Conservation (phyloP, 1,140 invertebrate genomes). For the Pseudobourletiella spinata region DNA sequence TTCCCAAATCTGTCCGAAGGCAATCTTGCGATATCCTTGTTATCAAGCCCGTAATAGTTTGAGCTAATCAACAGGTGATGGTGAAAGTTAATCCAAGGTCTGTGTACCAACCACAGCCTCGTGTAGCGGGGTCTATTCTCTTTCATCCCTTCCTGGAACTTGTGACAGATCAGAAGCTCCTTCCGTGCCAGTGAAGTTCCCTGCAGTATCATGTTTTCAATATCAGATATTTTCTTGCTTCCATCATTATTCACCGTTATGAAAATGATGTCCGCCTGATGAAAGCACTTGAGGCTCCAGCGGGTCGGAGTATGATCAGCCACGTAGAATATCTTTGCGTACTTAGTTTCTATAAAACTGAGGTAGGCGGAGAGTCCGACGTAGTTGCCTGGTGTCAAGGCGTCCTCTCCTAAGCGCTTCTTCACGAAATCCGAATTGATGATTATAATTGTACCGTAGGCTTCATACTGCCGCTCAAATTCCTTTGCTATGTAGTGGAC, state of each 20-base stretch:
- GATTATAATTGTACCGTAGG: background rate
- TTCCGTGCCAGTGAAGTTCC: slow-evolving; percentile 15
- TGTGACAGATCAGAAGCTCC: slow-evolving; percentile 19
- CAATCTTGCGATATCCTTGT: background rate
- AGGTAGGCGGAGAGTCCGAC: slow-evolving; percentile 3
- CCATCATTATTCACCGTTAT: background rate
- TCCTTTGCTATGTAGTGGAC: background rate
- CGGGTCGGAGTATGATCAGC: background rate
- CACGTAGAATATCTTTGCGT: slow-evolving; percentile 14
- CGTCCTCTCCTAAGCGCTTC: background rate
- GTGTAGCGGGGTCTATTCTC: background rate
- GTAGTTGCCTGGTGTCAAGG: background rate
- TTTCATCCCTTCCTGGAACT: background rate
- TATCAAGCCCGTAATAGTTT: background rate
- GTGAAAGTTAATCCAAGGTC: slow-evolving; percentile 16
- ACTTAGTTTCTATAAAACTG: background rate
- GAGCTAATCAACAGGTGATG: slow-evolving; percentile 14
- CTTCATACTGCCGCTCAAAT: background rate
- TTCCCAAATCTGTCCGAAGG: background rate
- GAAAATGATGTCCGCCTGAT: slow-evolving; percentile 21
- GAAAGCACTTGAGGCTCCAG: slow-evolving; percentile 17
- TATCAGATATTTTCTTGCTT: background rate
- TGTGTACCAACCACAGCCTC: slow-evolving; percentile 4
- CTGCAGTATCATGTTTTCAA: slow-evolving; percentile 10
- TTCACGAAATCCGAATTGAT: background rate